Evolutionary conservation across 2,797 vertebrate species (phyloP).

Genomic region (Nannoperca obscura): DNA sequence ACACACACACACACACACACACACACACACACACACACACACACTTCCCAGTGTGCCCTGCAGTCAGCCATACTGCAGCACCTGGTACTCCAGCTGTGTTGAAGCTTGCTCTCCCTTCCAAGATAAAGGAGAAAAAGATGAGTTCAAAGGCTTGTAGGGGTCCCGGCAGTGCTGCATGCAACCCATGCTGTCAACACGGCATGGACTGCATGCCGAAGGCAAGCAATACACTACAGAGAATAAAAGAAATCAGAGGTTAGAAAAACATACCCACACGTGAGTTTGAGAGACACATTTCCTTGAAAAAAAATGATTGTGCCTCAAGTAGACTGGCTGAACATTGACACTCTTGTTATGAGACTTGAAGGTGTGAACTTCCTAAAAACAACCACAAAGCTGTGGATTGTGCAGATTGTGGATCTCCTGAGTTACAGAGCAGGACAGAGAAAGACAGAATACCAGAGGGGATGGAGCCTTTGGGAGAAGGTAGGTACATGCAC

Average conservation of each 20-base stretch:
- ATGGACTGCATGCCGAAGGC: constrained; percentile 33
- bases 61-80: constrained; percentile 65
- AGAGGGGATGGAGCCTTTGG: constrained; percentile 21
- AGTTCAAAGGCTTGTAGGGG: constrained; percentile 49
- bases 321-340: constrained; percentile 14
- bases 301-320: constrained; percentile 40
- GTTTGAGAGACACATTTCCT: constrained; percentile 11
- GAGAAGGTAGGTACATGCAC: constrained; percentile 30
- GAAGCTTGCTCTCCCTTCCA: constrained; percentile 48
- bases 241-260: constrained; percentile 39
- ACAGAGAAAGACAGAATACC: constrained; percentile 14
- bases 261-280: constrained; percentile 18
- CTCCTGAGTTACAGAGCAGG: constrained; percentile 31
- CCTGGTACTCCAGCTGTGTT: constrained; percentile 60
- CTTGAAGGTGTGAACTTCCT: constrained; percentile 9
- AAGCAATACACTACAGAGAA: constrained; percentile 12
- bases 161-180: constrained; percentile 18
- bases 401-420: constrained; percentile 25
- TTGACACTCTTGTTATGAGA: constrained; percentile 1
- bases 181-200: constrained; percentile 17
- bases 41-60: constrained; percentile 55
- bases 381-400: constrained; percentile 36
- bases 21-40: constrained; percentile 36
- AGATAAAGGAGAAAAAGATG: constrained; percentile 30
- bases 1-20: too few species aligned